Base-by-base conservation (phyloP, 2,113 vertebrate genomes). In the Canis aureus region DNA sequence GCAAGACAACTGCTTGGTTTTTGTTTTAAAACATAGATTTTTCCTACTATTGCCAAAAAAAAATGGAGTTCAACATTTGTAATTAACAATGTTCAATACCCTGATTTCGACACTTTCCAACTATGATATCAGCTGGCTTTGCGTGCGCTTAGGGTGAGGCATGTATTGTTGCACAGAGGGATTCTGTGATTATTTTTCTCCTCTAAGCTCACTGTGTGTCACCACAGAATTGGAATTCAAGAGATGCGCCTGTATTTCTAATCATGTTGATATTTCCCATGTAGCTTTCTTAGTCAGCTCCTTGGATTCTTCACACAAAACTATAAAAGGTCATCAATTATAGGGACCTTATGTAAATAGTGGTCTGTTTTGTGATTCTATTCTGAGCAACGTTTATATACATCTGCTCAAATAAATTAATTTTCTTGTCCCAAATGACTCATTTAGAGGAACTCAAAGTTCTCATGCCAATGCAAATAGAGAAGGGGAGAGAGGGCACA, bases 351-450 rank as follows among this genome's bases (percentile, higher is more conserved):
- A 95, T 96, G 92, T 98, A 98, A 98, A 98, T 96, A 98, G 92
- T 88, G 80, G 20, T 88, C 94, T 97, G 95, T 97, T 97, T 97
- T 95, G 95, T 97, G 97, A 97, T 98, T 97, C 97, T 97, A 96
- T 98, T 97, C 94, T 96, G 91, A 97, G 97, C 69, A 97, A 96
- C 49, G 17, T 96, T 97, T 97, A 98, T 97, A 98, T 97, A 98
- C 96, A 98, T 97, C 96, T 97, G 94, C 88, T 98, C 96, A 94
- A 97, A 97, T 96, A 97, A 97, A 98, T 98, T 97, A 98, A 98
- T 98, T 97, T 98, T 96, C 95, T 97, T 92, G 92, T 98, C 96
- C 93, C 98, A 66, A 79, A 97, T 97, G 98, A 92, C 94, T 98
- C 97, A 94, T 94, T 98, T 94, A 94, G 92, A 93, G 91, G 71